Evolutionary conservation across 2,888 invertebrate species (phyloP).

Genomic region (Rotaria sp.): DNA sequence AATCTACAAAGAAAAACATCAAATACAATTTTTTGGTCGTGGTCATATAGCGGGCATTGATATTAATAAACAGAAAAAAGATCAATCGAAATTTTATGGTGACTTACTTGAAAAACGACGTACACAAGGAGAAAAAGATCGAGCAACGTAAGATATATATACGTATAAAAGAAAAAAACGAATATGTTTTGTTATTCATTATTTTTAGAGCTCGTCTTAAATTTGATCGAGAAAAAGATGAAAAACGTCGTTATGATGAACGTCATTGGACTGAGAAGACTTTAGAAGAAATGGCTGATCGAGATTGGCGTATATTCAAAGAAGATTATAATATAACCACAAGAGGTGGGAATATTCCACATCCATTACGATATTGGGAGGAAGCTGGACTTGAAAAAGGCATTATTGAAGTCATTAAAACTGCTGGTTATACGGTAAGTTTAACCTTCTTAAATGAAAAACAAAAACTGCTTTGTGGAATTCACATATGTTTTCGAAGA

Average conservation of each 20-base stretch:
- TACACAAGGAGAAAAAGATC: slow-evolving; percentile 90
- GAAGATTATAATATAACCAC: slow-evolving; percentile 98
- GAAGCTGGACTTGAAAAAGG: slow-evolving; percentile 83
- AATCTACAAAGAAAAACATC: slow-evolving; percentile 89
- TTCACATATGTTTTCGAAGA: too few species aligned
- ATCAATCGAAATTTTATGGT: slow-evolving; percentile 93
- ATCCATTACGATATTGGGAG: slow-evolving; percentile 87
- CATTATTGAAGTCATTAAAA: slow-evolving; percentile 82
- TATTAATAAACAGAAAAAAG: slow-evolving; percentile 60
- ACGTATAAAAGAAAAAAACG: neutral
- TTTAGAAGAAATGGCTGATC: slow-evolving; percentile 86
- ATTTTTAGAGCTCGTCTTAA: slow-evolving; percentile 65
- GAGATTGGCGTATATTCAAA: slow-evolving; percentile 98
- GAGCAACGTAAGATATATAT: slow-evolving; percentile 64
- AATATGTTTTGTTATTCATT: slow-evolving; percentile 42
- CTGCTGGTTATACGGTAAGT: slow-evolving; percentile 74
- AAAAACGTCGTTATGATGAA: slow-evolving; percentile 96
- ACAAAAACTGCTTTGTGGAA: too few species aligned
- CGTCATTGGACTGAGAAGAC: slow-evolving; percentile 96
- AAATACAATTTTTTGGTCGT: slow-evolving; percentile 79
- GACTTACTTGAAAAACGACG: slow-evolving; percentile 84
- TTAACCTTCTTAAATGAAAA: slow-evolving; percentile 42
- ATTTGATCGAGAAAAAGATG: slow-evolving; percentile 85
- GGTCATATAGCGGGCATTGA: slow-evolving; percentile 58
- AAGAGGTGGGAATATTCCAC: slow-evolving; percentile 91